Evolutionary conservation across 2,113 vertebrate species (phyloP), one percentile per base, ranked within the genome.

Genomic region (Eulacestoma nigropectus): DNA sequence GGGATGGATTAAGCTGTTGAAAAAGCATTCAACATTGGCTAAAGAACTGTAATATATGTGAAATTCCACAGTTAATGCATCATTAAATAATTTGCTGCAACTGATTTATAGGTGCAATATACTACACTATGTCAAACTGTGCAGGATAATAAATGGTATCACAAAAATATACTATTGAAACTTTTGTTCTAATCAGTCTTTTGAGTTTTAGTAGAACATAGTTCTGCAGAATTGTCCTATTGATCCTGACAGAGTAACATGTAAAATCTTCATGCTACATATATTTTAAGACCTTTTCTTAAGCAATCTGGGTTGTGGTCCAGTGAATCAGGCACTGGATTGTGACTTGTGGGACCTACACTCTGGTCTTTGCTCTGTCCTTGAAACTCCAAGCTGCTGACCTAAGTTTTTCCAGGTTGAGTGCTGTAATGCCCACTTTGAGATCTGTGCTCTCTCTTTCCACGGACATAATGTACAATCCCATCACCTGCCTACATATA

Each of bases 11-110:
- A 97, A 97, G 90, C 93, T 97, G 95, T 97, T 97, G 96, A 94
- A 95, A 97, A 97, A 96, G 68, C 90, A 93, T 90, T 97, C 84
- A 91, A 63, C 76, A 95, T 83, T 96, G 92, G 89, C 86, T 96
- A 93, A 97, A 95, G 87, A 93, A 97, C 75, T 92, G 88, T 95
- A 97, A 97, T 97, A 92, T 87, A 95, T 96, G 84, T 97, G 92
- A 89, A 97, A 97, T 96, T 95, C 93, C 95, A 96, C 81, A 96
- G 96, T 97, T 97, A 97, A 97, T 97, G 89, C 92, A 97, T 97
- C 97, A 97, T 98, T 97, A 97, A 97, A 97, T 97, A 97, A 96
- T 98, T 97, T 97, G 90, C 79, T 95, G 41, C 73, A 93, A 75
- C 87, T 97, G 95, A 98, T 97, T 97, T 98, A 98, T 97, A 84